These are phyloP conservation scores for Phataginus tetradactyla DNA, from an alignment of 2,797 vertebrate species.

Conservation along the genomic window DNA sequence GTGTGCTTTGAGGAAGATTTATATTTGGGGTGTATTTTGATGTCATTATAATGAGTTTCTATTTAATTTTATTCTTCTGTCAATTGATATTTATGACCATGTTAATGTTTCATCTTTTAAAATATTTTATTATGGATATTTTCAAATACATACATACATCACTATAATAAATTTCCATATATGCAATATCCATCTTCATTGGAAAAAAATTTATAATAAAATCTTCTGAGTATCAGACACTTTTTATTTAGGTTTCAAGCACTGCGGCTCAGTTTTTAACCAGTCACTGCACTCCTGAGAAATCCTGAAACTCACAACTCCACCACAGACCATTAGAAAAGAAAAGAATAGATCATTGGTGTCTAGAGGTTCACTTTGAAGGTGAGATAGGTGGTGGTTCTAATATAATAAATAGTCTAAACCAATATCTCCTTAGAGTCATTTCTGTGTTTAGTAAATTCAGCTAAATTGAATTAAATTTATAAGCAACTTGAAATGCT, in stretches of 20 bases:
- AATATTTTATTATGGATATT: background rate
- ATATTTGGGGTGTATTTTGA: background rate
- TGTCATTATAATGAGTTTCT: background rate
- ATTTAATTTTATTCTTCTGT: background rate
- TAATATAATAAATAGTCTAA: background rate
- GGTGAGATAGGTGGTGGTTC: background rate
- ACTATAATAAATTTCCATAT: background rate
- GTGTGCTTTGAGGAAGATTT: background rate
- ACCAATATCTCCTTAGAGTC: background rate
- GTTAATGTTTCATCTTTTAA: background rate
- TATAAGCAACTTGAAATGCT: background rate
- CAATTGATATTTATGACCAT: background rate
- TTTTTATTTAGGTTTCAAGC: background rate
- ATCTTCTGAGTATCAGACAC: background rate
- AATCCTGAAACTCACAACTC: background rate
- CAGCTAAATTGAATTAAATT: conserved; percentile 10
- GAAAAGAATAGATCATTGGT: background rate
- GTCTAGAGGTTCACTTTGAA: background rate
- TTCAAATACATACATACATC: background rate
- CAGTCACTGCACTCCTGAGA: background rate
- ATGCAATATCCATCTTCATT: background rate
- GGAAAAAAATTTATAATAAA: background rate
- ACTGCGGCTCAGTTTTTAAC: background rate
- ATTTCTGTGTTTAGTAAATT: background rate
- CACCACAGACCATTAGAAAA: background rate